phyloP scores from a whole-genome alignment of 1,140 invertebrate species.

The Drosophila kurseongensis region DNA sequence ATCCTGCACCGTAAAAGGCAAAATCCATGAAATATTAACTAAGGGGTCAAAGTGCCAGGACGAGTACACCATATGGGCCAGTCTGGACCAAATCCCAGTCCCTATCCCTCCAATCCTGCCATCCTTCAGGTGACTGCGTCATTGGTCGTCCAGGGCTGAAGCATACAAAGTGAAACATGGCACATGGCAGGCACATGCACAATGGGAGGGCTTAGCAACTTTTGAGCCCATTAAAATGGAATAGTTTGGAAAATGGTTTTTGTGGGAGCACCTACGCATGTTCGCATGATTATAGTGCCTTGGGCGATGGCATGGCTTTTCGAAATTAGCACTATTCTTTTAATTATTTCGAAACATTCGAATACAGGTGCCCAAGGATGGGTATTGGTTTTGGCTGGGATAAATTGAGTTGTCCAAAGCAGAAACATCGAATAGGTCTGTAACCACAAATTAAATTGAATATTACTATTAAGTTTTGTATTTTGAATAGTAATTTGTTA shows the following conservation, averaged over 20 bases:
- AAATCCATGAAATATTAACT: conserved; percentile 47
- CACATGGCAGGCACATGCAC: conserved; percentile 24
- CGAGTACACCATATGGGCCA: conserved; percentile 39
- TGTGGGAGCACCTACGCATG: conserved; percentile 6
- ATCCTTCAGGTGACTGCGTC: conserved; percentile 36
- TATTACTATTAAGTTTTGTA: no score
- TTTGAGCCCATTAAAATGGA: conserved; percentile 18
- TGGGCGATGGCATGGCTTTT: background rate
- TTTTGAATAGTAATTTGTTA: background rate
- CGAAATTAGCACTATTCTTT: conserved; percentile 6
- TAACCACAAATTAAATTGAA: no score
- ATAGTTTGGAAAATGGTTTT: conserved; percentile 19
- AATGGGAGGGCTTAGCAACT: conserved; percentile 28
- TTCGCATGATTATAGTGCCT: background rate
- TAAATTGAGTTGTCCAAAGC: conserved; percentile 4
- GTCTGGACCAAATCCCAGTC: conserved; percentile 20
- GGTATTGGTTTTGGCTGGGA: background rate
- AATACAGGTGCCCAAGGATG: background rate
- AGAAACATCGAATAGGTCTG: conserved; percentile 6
- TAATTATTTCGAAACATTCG: conserved; percentile 28
- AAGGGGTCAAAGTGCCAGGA: conserved; percentile 39
- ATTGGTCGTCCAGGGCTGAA: conserved; percentile 11
- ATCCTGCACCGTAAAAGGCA: conserved; percentile 14
- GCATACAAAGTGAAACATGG: conserved; percentile 31
- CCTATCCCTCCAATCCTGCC: background rate